Conservation (phyloP, 2,888 invertebrate species). For the Drosophila eohydei region DNA sequence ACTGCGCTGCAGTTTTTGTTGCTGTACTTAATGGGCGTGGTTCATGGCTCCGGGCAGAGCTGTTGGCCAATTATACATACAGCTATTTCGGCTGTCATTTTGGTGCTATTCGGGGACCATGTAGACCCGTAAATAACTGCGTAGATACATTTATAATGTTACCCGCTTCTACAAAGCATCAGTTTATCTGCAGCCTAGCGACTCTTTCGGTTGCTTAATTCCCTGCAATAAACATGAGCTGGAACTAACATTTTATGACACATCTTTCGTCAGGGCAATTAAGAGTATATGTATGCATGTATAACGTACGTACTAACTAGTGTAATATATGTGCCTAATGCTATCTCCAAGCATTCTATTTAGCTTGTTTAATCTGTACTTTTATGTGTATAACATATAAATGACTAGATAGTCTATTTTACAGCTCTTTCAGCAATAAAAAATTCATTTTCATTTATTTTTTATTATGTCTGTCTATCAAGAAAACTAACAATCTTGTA, state of each 20-base stretch:
- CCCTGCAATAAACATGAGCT: conserved; percentile 50
- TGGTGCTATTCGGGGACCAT: conserved; percentile 58
- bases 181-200: conserved; percentile 48
- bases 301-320: conserved; percentile 3
- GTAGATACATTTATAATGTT: conserved; percentile 39
- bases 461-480: neutral
- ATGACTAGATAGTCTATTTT: neutral
- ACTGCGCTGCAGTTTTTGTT: conserved; percentile 54
- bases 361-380: conserved; percentile 5
- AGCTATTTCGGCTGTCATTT: conserved; percentile 36
- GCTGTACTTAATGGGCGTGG: conserved; percentile 51
- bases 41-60: conserved; percentile 6
- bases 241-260: conserved; percentile 63
- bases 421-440: neutral
- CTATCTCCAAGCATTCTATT: conserved; percentile 8
- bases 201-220: conserved; percentile 47
- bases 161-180: conserved; percentile 39
- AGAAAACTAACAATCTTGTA: neutral
- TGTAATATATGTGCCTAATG: conserved; percentile 5
- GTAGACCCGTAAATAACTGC: conserved; percentile 64
- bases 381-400: neutral
- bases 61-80: conserved; percentile 59
- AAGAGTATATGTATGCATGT: neutral
- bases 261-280: conserved; percentile 26
- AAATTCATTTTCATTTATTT: neutral